Evolutionary conservation across 2,888 invertebrate genomes (phyloP).

Genomic region (Volucella inanis): DNA sequence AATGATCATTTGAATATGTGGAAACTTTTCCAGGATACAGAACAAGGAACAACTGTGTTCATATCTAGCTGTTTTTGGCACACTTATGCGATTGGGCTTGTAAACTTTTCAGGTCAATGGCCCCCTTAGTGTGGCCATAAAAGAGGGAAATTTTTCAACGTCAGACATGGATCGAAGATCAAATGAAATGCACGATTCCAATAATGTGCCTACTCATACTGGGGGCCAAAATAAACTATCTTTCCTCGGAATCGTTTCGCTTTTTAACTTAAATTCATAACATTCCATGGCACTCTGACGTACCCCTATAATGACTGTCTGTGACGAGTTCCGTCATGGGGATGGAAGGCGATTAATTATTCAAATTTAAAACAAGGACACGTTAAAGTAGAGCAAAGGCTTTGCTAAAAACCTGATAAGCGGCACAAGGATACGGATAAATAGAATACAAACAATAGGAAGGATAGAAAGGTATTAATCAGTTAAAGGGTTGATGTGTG

Average conservation of each 20-base stretch:
- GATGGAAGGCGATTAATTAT: conserved; percentile 40
- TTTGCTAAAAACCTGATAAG: background rate
- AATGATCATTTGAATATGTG: background rate
- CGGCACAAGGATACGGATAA: background rate
- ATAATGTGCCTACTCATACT: background rate
- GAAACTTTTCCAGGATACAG: conserved; percentile 26
- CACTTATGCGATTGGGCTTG: background rate
- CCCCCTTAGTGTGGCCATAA: conserved; percentile 15
- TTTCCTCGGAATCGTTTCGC: background rate
- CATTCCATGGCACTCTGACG: background rate
- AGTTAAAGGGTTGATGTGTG: conserved; percentile 41
- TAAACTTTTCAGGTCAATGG: conserved; percentile 30
- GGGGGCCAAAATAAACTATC: too few relatives aligned
- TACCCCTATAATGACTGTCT: background rate
- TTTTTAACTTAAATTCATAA: conserved; percentile 25
- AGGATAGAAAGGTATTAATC: conserved; percentile 38
- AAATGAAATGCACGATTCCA: conserved; percentile 5
- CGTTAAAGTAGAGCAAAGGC: conserved; percentile 7
- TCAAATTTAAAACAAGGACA: conserved; percentile 61
- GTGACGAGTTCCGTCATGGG: background rate
- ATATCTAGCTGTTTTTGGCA: background rate
- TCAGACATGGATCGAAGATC: conserved; percentile 19
- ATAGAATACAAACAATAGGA: too few relatives aligned
- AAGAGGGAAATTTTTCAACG: conserved; percentile 7
- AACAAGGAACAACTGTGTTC: background rate